phyloP scores from a whole-genome alignment of 2,888 invertebrate genomes.

The Dryocosmus kuriphilus region DNA sequence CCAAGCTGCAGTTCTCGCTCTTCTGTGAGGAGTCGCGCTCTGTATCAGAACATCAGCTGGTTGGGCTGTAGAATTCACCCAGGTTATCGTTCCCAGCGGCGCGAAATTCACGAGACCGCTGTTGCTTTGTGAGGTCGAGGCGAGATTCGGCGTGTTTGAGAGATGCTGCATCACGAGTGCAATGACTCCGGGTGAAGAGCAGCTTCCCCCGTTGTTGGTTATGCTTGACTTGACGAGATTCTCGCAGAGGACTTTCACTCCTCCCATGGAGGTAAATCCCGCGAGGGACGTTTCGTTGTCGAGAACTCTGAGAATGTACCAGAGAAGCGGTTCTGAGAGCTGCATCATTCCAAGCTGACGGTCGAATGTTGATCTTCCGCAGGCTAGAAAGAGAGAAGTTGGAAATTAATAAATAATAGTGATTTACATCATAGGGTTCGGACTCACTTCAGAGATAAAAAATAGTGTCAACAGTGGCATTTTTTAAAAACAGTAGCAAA shows the following conservation, averaged over 20 bases:
- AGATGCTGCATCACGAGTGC: conserved; percentile 83
- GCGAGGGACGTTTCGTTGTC: conserved; percentile 87
- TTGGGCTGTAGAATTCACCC: conserved; percentile 91
- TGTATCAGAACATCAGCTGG: conserved; percentile 93
- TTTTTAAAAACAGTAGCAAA: too few species aligned
- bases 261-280: conserved; percentile 87
- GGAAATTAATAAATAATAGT: not conserved
- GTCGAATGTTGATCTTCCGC: conserved; percentile 65
- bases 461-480: too few species aligned
- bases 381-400: conserved; percentile 60
- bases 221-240: conserved; percentile 83
- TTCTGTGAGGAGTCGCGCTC: conserved; percentile 88
- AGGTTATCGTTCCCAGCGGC: conserved; percentile 89
- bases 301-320: conserved; percentile 89
- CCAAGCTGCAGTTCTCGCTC: conserved; percentile 96
- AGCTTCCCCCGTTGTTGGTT: conserved; percentile 79
- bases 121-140: conserved; percentile 73
- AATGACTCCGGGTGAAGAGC: conserved; percentile 78
- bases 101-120: conserved; percentile 91
- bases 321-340: conserved; percentile 91
- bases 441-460: too few species aligned
- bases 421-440: too few species aligned
- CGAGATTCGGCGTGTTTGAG: conserved; percentile 77
- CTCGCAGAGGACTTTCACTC: conserved; percentile 86
- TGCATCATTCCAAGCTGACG: conserved; percentile 78